Conservation (phyloP, 2,113 vertebrate species). For the Strix uralensis region DNA sequence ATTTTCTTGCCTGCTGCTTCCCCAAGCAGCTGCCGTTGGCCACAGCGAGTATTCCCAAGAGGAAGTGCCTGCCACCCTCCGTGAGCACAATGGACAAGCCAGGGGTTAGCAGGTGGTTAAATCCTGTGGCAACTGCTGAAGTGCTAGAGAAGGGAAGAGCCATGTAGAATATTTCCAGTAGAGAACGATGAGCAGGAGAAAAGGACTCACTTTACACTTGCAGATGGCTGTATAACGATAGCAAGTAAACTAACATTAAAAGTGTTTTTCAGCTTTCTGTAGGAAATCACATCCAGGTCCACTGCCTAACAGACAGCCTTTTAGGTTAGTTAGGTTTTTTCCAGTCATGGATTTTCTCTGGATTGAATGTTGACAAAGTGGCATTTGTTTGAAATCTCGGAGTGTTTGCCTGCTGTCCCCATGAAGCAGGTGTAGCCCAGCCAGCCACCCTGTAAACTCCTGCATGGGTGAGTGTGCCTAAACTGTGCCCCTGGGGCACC, state of each 20-base stretch:
- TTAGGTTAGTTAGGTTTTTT: neutral
- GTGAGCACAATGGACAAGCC: neutral
- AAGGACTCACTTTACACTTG: neutral
- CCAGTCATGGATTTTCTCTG: neutral
- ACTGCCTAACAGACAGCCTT: neutral
- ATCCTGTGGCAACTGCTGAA: neutral
- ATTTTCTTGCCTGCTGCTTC: neutral
- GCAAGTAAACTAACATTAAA: neutral
- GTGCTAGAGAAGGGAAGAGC: neutral
- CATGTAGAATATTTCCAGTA: rapidly evolving
- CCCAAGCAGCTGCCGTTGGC: neutral
- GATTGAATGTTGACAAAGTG: neutral
- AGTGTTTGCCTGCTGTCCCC: neutral
- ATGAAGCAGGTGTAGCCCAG: neutral
- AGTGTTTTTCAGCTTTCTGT: neutral
- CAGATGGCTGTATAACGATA: neutral
- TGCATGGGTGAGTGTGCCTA: neutral
- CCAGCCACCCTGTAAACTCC: neutral
- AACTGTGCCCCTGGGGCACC: neutral
- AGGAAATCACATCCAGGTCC: neutral
- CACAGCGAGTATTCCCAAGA: neutral
- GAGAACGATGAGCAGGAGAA: neutral
- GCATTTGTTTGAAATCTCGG: neutral
- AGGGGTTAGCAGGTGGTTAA: neutral
- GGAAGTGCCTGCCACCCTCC: neutral